Evolutionary conservation across 2,888 invertebrate genomes (phyloP).

Genomic region (Chalcosyrphus nemorum): DNA sequence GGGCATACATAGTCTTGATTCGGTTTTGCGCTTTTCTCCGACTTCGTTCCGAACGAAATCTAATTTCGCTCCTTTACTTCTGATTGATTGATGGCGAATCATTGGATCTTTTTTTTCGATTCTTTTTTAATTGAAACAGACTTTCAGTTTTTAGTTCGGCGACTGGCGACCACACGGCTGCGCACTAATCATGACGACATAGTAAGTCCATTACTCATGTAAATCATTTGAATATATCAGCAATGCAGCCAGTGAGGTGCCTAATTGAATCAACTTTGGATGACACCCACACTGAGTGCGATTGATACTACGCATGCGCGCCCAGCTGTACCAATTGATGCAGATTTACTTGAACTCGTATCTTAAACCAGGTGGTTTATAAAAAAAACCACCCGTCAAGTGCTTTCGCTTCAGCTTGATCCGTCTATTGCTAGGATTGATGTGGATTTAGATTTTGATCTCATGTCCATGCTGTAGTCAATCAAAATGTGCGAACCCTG

Average conservation of each 20-base stretch:
- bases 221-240: conserved; percentile 55
- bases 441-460: conserved; percentile 60
- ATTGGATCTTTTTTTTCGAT: conserved; percentile 19
- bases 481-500: conserved; percentile 65
- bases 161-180: conserved; percentile 59
- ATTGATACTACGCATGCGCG: conserved; percentile 58
- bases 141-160: conserved; percentile 10
- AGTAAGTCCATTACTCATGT: conserved; percentile 55
- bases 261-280: conserved; percentile 56
- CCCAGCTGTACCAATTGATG: conserved; percentile 36
- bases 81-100: conserved; percentile 71
- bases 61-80: conserved; percentile 31
- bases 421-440: conserved; percentile 37
- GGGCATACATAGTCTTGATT: conserved; percentile 1
- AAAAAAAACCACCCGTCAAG: conserved; percentile 48
- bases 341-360: not conserved
- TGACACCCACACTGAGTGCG: conserved; percentile 64
- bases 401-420: conserved; percentile 57
- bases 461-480: conserved; percentile 67
- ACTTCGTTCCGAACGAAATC: conserved; percentile 14
- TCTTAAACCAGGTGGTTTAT: conserved; percentile 60
- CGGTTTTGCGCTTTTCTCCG: conserved; percentile 46
- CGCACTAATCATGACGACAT: conserved; percentile 65
- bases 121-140: conserved; percentile 50
- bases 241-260: conserved; percentile 23